phyloP scores from a whole-genome alignment of 2,113 vertebrate species.

The Hippoglossus stenolepis region DNA sequence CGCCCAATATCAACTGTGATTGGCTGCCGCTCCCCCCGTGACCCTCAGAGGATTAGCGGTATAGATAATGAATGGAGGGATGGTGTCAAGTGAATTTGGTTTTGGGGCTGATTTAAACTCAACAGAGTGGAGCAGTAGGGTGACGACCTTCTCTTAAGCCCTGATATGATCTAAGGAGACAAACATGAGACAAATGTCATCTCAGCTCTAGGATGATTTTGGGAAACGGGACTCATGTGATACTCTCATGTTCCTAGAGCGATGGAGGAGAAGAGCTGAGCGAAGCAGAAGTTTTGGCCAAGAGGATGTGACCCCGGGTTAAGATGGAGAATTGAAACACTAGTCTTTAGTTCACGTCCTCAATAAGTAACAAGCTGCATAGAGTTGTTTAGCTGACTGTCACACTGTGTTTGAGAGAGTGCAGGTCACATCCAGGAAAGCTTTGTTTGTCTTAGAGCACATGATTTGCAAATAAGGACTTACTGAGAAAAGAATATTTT shows the following conservation, averaged over 20 bases:
- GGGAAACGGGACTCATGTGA: background rate
- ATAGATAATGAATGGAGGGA: too few relatives aligned
- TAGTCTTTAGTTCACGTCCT: background rate
- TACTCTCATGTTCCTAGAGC: background rate
- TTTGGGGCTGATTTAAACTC: too few relatives aligned
- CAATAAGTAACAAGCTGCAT: background rate
- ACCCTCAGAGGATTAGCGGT: too few relatives aligned
- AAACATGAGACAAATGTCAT: too few relatives aligned
- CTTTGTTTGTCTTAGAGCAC: background rate
- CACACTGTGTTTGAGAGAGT: too few relatives aligned
- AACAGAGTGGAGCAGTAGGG: too few relatives aligned
- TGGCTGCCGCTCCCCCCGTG: too few relatives aligned
- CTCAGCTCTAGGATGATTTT: background rate
- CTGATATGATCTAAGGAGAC: too few relatives aligned
- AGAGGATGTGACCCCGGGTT: conserved; percentile 37
- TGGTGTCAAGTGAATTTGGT: too few relatives aligned
- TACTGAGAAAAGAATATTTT: background rate
- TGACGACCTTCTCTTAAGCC: too few relatives aligned
- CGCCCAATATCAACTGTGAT: too few relatives aligned
- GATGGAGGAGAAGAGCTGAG: conserved; percentile 18
- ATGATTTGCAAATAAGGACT: too few relatives aligned
- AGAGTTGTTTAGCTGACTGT: background rate
- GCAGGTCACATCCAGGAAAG: background rate
- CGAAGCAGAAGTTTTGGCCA: conserved; percentile 17
- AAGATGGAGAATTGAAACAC: conserved; percentile 58